Percentiles rank a stretch among this genome's conserved stretches.
Conservation (phyloP, 2,888 invertebrate species). For the Synanthedon andrenaeformis region DNA sequence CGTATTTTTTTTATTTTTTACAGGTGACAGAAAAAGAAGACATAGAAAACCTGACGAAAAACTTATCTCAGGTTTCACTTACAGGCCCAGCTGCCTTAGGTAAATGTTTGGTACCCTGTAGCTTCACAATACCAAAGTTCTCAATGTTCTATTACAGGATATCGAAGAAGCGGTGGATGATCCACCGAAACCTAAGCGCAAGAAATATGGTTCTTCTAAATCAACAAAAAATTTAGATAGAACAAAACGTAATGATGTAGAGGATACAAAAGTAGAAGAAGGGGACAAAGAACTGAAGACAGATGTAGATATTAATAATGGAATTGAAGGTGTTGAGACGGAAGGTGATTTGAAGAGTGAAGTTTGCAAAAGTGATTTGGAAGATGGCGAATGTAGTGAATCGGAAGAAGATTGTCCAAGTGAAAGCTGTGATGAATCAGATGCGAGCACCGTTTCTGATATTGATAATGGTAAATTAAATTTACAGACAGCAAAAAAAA, state of each 20-base stretch:
- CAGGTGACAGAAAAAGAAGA: slow-evolving; percentile 45
- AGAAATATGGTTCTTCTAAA: slow-evolving; percentile 14
- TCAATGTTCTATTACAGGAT: slow-evolving; percentile 59
- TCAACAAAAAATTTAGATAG: slow-evolving; percentile 8
- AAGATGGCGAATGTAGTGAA: slow-evolving; percentile 78
- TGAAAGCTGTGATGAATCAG: slow-evolving; percentile 31
- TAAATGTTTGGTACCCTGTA: slow-evolving; percentile 51
- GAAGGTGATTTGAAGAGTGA: not conserved
- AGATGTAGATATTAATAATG: not conserved
- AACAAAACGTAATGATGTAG: slow-evolving; percentile 5
- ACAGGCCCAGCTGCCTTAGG: slow-evolving; percentile 60
- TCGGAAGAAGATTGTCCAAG: slow-evolving; percentile 34
- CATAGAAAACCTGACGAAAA: slow-evolving; percentile 60
- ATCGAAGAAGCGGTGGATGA: slow-evolving; percentile 24
- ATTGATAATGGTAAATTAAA: slow-evolving; percentile 47
- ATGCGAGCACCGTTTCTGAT: slow-evolving; percentile 48
- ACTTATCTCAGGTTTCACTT: slow-evolving; percentile 64
- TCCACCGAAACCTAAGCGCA: slow-evolving; percentile 32
- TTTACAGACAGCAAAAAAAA: not conserved
- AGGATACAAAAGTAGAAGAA: slow-evolving; percentile 10
- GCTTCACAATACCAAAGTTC: slow-evolving; percentile 49
- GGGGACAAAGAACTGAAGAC: not conserved
- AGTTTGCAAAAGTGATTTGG: slow-evolving; percentile 37
- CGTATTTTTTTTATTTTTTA: slow-evolving; percentile 13
- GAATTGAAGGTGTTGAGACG: not conserved